Evolutionary conservation across 2,888 invertebrate species (phyloP).

Genomic region (Odontocolon sp.): DNA sequence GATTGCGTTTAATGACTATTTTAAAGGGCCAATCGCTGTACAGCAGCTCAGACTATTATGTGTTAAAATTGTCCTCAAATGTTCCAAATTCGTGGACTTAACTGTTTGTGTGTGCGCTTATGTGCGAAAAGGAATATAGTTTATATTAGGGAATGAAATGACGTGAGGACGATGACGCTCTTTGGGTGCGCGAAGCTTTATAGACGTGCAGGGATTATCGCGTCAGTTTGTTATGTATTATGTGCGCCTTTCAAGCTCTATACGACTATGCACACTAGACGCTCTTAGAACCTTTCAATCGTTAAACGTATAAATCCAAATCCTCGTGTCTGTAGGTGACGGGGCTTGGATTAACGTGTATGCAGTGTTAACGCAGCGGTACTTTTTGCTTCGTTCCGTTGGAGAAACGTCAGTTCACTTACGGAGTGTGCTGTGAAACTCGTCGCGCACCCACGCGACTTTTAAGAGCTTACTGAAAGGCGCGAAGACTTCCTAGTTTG

Average conservation of each 20-base stretch:
- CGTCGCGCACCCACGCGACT: constrained; percentile 12
- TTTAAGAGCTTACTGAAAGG: not conserved
- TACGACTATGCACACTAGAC: constrained; percentile 24
- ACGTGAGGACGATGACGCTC: constrained; percentile 63
- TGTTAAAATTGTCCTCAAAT: constrained; percentile 74
- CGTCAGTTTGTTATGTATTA: constrained; percentile 74
- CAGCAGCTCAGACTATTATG: too few relatives aligned
- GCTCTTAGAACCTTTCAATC: constrained; percentile 60
- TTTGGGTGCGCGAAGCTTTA: constrained; percentile 65
- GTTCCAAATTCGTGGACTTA: constrained; percentile 70
- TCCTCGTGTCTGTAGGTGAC: constrained; percentile 34
- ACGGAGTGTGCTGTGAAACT: constrained; percentile 1
- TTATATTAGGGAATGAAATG: not conserved
- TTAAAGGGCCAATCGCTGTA: too few relatives aligned
- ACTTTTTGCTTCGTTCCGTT: constrained; percentile 18
- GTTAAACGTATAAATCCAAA: constrained; percentile 69
- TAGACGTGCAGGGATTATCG: constrained; percentile 72
- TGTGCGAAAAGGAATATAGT: constrained; percentile 18
- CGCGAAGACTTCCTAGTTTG: constrained; percentile 12
- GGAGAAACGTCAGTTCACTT: constrained; percentile 26
- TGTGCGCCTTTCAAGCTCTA: not conserved
- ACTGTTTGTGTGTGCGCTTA: not conserved
- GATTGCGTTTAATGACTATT: too few relatives aligned
- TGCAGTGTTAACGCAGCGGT: constrained; percentile 22
- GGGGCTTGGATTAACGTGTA: constrained; percentile 19